phyloP scores from a whole-genome alignment of 2,113 vertebrate genomes.

The Gallinago paraguaiae region DNA sequence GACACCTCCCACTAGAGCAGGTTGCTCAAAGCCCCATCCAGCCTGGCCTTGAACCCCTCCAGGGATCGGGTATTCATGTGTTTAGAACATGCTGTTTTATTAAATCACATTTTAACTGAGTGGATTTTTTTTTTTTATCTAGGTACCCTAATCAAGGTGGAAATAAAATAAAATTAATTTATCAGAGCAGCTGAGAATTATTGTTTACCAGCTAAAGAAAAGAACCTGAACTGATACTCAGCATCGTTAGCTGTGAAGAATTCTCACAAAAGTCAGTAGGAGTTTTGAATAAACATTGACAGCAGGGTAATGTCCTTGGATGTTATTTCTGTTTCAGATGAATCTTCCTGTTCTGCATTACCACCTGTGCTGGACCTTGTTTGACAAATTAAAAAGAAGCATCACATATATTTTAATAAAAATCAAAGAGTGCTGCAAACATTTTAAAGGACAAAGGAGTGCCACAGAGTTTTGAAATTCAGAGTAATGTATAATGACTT shows the following conservation, averaged over 20 bases:
- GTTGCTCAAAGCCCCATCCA: neutral
- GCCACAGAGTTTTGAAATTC: neutral
- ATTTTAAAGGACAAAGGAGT: neutral
- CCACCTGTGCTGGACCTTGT: constrained; percentile 24
- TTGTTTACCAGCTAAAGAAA: neutral
- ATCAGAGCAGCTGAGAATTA: neutral
- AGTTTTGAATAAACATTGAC: constrained; percentile 11
- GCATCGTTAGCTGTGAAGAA: neutral
- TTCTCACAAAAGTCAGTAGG: neutral
- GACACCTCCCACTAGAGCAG: neutral
- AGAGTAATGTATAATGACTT: neutral
- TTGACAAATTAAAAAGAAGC: constrained; percentile 34
- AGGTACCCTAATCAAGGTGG: neutral
- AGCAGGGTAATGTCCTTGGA: constrained; percentile 18
- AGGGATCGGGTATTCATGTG: neutral
- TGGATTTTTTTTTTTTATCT: neutral
- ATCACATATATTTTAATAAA: constrained; percentile 22
- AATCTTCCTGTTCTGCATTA: neutral
- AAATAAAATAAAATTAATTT: neutral
- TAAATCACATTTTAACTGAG: neutral
- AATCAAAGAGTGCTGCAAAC: neutral
- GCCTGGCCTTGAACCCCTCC: neutral
- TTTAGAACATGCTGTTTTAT: neutral
- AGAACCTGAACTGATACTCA: neutral
- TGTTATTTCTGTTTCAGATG: constrained; percentile 38